These are phyloP conservation scores for Sphaerodactylus townsendi DNA, from an alignment of 2,113 vertebrate genomes.

Conservation along the genomic window DNA sequence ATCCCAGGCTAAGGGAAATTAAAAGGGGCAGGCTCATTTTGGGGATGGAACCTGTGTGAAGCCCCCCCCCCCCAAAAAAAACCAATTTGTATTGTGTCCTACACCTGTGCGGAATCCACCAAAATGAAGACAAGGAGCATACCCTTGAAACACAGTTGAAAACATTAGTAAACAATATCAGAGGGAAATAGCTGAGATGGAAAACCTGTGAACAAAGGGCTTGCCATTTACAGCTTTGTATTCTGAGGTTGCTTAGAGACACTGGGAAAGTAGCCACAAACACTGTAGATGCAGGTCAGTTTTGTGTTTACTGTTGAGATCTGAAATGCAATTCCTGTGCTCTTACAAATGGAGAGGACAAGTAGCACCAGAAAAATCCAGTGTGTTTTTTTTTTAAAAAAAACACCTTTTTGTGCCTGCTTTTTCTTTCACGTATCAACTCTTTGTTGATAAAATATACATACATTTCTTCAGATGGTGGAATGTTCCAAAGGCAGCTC, in stretches of 20 bases:
- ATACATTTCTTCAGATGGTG: no score
- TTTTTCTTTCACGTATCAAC: not conserved
- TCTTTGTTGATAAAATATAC: not conserved
- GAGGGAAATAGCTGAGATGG: slow-evolving; percentile 8
- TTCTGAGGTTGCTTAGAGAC: slow-evolving; percentile 12
- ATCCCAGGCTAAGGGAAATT: no score
- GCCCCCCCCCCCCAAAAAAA: no score
- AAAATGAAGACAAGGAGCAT: no score
- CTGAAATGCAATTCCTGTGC: not conserved
- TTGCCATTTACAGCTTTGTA: not conserved
- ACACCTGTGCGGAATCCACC: no score
- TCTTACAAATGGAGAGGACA: not conserved
- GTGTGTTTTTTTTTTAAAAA: not conserved
- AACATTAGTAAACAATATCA: not conserved
- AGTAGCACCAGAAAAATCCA: not conserved
- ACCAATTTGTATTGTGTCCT: no score
- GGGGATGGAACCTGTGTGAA: no score
- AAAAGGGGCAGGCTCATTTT: no score
- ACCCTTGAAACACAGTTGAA: not conserved
- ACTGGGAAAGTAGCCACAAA: not conserved
- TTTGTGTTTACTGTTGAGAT: slow-evolving; percentile 6
- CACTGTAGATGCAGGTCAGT: not conserved
- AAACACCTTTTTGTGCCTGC: not conserved
- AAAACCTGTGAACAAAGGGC: not conserved
- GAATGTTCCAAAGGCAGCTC: no score